Evolutionary conservation across 2,797 vertebrate genomes (phyloP).

Genomic region (Neomorphus geoffroyi): DNA sequence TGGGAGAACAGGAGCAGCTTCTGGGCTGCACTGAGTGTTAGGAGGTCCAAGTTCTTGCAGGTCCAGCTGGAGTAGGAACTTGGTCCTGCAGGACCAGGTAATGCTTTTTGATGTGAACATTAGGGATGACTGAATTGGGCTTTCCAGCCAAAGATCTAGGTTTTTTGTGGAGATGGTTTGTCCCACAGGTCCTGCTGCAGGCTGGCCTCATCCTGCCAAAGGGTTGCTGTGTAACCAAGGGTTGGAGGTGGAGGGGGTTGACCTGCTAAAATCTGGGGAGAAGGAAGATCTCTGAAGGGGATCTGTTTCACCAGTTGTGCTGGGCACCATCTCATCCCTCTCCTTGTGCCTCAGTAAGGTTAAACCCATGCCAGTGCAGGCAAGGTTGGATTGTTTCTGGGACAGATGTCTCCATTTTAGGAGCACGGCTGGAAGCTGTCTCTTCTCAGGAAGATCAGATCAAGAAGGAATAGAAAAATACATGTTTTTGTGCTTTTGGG

Average conservation of each 20-base stretch:
- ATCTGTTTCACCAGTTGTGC: not conserved
- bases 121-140: not conserved
- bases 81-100: accelerated
- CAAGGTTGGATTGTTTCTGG: not conserved
- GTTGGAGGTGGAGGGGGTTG: not conserved
- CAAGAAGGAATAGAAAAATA: not conserved
- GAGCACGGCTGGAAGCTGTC: not conserved
- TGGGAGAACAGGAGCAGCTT: accelerated
- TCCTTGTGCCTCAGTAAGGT: not conserved
- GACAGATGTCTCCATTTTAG: not conserved
- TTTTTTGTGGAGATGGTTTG: not conserved
- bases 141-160: not conserved
- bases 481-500: not conserved
- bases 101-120: not conserved
- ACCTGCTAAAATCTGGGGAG: not conserved
- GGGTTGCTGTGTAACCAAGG: not conserved
- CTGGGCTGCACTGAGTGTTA: not conserved
- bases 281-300: not conserved
- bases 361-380: not conserved
- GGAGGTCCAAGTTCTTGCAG: accelerated
- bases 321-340: not conserved
- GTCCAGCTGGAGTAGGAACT: accelerated
- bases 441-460: not conserved
- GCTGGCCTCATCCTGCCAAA: not conserved
- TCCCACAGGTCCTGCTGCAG: not conserved